Percentiles rank a stretch among this genome's conserved stretches.
These are phyloP conservation scores for Petrolisthes manimaculis DNA, from an alignment of 2,888 invertebrate species.

Conservation along the genomic window DNA sequence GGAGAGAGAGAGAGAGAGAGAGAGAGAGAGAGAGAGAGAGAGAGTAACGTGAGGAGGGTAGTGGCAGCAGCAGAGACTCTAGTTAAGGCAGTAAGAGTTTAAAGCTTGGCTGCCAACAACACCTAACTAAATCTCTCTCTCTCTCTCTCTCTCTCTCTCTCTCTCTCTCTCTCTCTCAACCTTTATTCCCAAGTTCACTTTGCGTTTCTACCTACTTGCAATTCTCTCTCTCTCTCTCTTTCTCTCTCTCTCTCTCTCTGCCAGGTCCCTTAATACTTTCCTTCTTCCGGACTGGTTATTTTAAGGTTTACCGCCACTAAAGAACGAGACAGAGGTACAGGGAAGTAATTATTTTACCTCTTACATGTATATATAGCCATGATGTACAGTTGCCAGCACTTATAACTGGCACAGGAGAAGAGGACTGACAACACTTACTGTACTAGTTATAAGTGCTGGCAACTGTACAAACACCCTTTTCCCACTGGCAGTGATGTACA, in stretches of 20 bases:
- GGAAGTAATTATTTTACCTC: too few relatives aligned
- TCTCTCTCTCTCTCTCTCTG: constrained; percentile 31
- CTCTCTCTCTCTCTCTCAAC: constrained; percentile 5
- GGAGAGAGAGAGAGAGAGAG: constrained; percentile 1
- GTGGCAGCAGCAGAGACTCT: constrained; percentile 4
- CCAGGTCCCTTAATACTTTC: constrained; percentile 24
- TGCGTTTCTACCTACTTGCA: background rate
- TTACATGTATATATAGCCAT: too few relatives aligned
- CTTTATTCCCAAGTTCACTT: background rate
- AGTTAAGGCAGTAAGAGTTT: constrained; percentile 29
- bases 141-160: constrained; percentile 3
- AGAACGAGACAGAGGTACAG: too few relatives aligned
- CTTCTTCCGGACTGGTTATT: background rate
- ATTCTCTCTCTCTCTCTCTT: background rate
- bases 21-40: constrained; percentile 6
- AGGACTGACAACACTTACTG: too few relatives aligned
- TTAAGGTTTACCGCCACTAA: too few relatives aligned
- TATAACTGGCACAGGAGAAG: too few relatives aligned
- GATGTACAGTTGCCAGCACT: too few relatives aligned
- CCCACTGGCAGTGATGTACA: too few relatives aligned
- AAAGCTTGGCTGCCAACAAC: background rate
- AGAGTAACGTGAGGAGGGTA: constrained; percentile 25
- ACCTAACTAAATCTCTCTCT: background rate
- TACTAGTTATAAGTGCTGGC: too few relatives aligned
- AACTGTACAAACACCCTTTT: too few relatives aligned